Evolutionary conservation across 1,140 invertebrate species (phyloP), one percentile per base, ranked within the genome.

Genomic region (Rhynchophorus ferrugineus): DNA sequence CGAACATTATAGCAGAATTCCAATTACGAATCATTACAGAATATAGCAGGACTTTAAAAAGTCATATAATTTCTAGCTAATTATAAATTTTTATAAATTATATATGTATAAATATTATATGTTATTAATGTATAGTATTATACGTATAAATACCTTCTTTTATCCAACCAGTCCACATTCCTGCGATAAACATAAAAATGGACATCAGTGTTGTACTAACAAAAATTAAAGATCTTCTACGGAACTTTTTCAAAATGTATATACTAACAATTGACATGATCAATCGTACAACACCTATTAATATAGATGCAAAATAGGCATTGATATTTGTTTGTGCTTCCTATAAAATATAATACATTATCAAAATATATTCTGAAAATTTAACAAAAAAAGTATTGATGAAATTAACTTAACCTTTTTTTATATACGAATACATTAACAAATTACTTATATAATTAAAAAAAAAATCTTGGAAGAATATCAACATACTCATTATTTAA

Each of bases 221-320:
- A 34, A 79, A 73, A 24, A 75, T 72, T 2, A 80, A 60, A 0
- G 70, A 55, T 19, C 78, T 70, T 48, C 78, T 66, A 8, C 70
- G 70, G 54, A 67, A 80, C 16, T 67, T 63, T 44, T 73, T 70
- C 6, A 80, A 56, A 35, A 80, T 59, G 58, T 69, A 75, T 7
- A 75, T 75, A 44, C 76, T 78, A 1, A 74, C 60, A 58, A 78
- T 68, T n/a, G 77, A 78, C 58, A 78, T 75, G 8, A 83, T 47
- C 29, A 86, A 77, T 44, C 83, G 75, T 0, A 83, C 78, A 0
- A 76, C 51, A 7, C 82, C 83, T 35, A 87, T 73, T 8, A 83
- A 64, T 36, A 84, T 77, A 2, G 83, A 76, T 0, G 76, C 72
- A 0, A 75, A 36, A 45, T 75, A 75, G 0, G 56, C 45, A 35